These are phyloP conservation scores for Stomatorhinus walkeri DNA, from an alignment of 2,797 vertebrate species.

Conservation along the genomic window DNA sequence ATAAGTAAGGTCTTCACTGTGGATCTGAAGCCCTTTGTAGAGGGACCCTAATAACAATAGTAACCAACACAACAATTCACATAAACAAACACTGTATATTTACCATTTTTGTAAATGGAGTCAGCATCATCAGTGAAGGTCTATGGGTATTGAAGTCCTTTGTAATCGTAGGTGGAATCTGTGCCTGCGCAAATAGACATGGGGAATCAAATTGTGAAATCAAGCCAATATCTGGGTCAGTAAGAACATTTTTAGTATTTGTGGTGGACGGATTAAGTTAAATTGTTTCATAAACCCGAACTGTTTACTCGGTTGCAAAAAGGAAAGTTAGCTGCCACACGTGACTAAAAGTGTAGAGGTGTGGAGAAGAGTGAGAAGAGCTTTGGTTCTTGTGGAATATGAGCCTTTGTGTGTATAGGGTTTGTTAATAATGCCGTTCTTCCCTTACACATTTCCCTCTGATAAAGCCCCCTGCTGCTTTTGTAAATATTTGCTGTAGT, in stretches of 20 bases:
- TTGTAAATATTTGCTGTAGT: background rate
- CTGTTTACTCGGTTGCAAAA: background rate
- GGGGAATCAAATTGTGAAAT: background rate
- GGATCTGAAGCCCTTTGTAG: background rate
- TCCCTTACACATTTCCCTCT: background rate
- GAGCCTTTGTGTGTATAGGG: background rate
- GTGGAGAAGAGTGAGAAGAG: background rate
- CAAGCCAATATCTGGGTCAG: background rate
- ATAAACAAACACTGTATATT: background rate
- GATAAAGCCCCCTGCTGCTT: background rate
- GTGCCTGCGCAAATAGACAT: background rate
- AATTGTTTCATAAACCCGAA: background rate
- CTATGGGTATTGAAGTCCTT: background rate
- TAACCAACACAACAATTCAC: background rate
- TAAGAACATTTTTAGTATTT: background rate
- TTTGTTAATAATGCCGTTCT: background rate
- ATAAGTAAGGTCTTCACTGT: background rate
- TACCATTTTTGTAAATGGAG: background rate
- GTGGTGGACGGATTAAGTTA: background rate
- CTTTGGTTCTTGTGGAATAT: background rate
- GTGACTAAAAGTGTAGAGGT: background rate
- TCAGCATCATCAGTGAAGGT: background rate
- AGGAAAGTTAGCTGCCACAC: background rate
- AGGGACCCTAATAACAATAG: background rate
- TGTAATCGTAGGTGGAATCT: background rate